phyloP scores from a whole-genome alignment of 2,888 invertebrate species.

The Leptothorax acervorum region DNA sequence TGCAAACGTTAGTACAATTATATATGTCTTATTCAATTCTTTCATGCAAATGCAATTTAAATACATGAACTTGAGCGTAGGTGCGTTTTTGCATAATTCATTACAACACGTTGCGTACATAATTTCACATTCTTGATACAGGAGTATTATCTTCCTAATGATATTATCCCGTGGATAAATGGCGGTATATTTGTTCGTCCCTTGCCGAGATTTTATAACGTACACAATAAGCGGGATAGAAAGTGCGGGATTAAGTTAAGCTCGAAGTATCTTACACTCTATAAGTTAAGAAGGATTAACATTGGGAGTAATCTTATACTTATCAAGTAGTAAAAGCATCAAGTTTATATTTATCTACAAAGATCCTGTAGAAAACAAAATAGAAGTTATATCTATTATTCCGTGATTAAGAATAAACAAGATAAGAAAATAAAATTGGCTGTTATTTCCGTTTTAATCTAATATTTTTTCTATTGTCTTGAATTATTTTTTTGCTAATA shows the following conservation, averaged over 20 bases:
- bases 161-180: conserved; percentile 27
- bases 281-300: conserved; percentile 16
- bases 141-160: neutral
- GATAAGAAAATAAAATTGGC: neutral
- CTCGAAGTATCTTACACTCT: neutral
- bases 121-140: neutral
- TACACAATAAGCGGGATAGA: conserved; percentile 30
- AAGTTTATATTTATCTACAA: conserved; percentile 10
- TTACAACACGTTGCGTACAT: conserved; percentile 14
- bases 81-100: conserved; percentile 36
- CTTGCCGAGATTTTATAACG: neutral
- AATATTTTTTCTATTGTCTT: neutral
- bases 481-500: neutral
- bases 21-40: neutral
- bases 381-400: neutral
- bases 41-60: conserved; percentile 9
- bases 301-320: neutral
- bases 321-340: neutral
- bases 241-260: conserved; percentile 25
- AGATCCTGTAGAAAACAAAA: neutral
- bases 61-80: neutral
- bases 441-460: neutral
- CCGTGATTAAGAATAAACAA: neutral
- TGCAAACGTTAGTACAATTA: conserved; percentile 1
- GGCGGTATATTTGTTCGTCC: neutral